phyloP scores from a whole-genome alignment of 92 coral and sea anemone genomes.

The Palythoa caribaeorum region DNA sequence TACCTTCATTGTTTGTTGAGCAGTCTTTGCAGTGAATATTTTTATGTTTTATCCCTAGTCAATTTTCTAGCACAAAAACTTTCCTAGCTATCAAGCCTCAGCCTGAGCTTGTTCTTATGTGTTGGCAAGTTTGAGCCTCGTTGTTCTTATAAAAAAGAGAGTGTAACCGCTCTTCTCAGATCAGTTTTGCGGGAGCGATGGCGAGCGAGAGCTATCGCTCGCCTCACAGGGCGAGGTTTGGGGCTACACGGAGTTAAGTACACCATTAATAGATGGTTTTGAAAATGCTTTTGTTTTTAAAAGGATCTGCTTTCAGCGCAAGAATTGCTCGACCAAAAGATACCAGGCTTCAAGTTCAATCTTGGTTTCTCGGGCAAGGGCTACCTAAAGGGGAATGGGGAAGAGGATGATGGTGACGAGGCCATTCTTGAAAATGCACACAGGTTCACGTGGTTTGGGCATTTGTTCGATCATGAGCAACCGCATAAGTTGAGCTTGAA shows the following conservation, averaged over 20 bases:
- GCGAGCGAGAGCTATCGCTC: too few relatives aligned
- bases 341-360: slow-evolving; percentile 93
- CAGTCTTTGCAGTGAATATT: too few relatives aligned
- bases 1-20: too few relatives aligned
- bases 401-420: slow-evolving; percentile 92
- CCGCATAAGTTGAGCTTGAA: slow-evolving; percentile 83
- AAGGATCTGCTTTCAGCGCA: slow-evolving; percentile 92
- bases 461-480: slow-evolving; percentile 94
- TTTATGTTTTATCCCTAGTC: too few relatives aligned
- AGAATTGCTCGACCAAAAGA: slow-evolving; percentile 73
- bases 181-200: too few relatives aligned
- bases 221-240: background rate
- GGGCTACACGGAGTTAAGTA: background rate
- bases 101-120: too few relatives aligned
- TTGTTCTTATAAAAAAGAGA: too few relatives aligned
- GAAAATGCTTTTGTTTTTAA: background rate
- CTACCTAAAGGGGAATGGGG: slow-evolving; percentile 78
- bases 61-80: too few relatives aligned
- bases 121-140: too few relatives aligned
- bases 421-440: slow-evolving; percentile 85
- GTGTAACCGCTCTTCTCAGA: too few relatives aligned
- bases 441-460: slow-evolving; percentile 96
- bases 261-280: background rate
- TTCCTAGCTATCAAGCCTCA: too few relatives aligned
- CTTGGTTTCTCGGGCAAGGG: slow-evolving; percentile 96